Evolutionary conservation across 2,888 invertebrate genomes (phyloP), one percentile per base, ranked within the genome.

Genomic region (Oegoconia quadripuncta): DNA sequence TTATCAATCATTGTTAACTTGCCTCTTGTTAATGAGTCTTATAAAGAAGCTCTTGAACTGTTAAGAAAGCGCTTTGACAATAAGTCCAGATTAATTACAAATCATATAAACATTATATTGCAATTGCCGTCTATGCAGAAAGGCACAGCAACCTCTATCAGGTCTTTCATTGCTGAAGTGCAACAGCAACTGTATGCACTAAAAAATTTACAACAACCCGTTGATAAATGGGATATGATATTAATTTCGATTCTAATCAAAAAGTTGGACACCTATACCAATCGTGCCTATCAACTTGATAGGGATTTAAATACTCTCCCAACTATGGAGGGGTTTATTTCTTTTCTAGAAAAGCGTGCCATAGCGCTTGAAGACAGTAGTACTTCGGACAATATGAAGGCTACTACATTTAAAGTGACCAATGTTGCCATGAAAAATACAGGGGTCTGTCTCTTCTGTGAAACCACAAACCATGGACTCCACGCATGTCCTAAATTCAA

Each of bases 81-180:
- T 18, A 37, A 44, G n/a, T 1, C 36, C 5, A 12, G 38, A 5
- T 11, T 42, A 11, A 26, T 40, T 6, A 12, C 18, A 2, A 40
- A 33, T 26, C 46, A 46, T 30, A 31, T 46, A 8, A 35, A 38
- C 22, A 6, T 34, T 3, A 9, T 48, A 14, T 39, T 43, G 18
- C 39, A 48, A 22, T 8, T 42, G 1, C 42, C 42, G 8, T 6
- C 9, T 2, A 44, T 34, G 33, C 40, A 48, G 14, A 51, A 46
- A 25, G 48, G 49, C 4, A 46, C 46, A 15, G 44, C 53, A 12
- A 30, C 37, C 14, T 30, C 40, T n/a, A 40, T 50, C 32, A 39
- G 50, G 34, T 11, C 35, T 5, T 46, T 50, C 32, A 20, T 44
- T 5, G 43, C 46, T 2, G n/a, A 37, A 13, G 32, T 43, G 2